phyloP scores from a whole-genome alignment of 2,113 vertebrate genomes.

The Drymodes brunneopygia region DNA sequence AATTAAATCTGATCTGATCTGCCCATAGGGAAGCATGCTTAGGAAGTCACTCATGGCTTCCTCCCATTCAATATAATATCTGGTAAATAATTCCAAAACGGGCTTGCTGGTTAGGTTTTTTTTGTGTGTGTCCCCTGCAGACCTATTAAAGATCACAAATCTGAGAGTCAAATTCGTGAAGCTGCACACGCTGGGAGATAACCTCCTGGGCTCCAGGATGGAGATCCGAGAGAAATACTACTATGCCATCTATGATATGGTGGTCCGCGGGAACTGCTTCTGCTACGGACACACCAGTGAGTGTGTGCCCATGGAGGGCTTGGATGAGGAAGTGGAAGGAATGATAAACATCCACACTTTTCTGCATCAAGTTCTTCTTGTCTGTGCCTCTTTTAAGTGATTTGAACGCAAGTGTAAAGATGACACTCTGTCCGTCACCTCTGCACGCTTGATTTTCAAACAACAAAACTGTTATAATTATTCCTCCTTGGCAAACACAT shows the following conservation, averaged over 20 bases:
- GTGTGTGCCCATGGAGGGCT: conserved; percentile 82
- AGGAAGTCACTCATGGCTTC: not conserved
- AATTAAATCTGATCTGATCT: not conserved
- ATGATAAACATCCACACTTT: conserved; percentile 77
- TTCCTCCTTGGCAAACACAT: not conserved
- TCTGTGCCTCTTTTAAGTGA: not conserved
- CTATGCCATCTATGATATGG: conserved; percentile 95
- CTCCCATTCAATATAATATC: not conserved
- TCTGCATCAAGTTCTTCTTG: not conserved
- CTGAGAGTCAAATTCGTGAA: conserved; percentile 89
- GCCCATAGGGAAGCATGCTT: not conserved
- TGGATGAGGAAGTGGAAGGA: conserved; percentile 78
- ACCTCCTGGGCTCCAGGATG: conserved; percentile 91
- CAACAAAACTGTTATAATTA: not conserved
- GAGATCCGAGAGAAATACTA: conserved; percentile 99
- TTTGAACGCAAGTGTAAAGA: not conserved
- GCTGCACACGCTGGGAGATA: conserved; percentile 94
- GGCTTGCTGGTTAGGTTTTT: not conserved
- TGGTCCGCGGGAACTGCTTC: conserved; percentile 96
- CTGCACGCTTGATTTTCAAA: not conserved
- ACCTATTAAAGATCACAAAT: conserved; percentile 95
- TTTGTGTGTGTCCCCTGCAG: conserved; percentile 57
- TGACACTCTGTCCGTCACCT: not conserved
- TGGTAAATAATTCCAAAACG: not conserved
- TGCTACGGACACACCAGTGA: conserved; percentile 96